A percentile compares a stretch with the other conserved stretches of the same genome.
These are phyloP conservation scores for Agrochola lota DNA, from an alignment of 2,888 invertebrate genomes.

Conservation along the genomic window DNA sequence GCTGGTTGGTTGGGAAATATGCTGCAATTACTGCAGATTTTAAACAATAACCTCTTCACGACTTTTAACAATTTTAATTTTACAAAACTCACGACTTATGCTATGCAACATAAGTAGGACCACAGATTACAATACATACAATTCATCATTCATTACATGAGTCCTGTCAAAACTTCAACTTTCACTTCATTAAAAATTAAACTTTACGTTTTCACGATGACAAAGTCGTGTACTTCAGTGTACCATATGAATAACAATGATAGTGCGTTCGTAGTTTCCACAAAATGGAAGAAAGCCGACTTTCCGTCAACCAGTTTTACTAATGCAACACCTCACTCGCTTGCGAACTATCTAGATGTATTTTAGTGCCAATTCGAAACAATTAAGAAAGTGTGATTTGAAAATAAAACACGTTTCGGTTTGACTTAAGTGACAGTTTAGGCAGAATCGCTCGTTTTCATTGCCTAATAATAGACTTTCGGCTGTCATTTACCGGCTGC, in stretches of 20 bases:
- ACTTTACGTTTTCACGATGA: slow-evolving; percentile 45
- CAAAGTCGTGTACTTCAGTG: slow-evolving; percentile 31
- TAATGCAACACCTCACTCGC: slow-evolving; percentile 63
- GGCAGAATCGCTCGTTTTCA: slow-evolving; percentile 19
- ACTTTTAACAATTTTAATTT: slow-evolving; percentile 4
- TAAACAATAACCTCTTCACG: slow-evolving; percentile 24
- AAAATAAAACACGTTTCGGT: slow-evolving; percentile 25
- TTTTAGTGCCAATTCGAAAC: slow-evolving; percentile 40
- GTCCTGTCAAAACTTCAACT: slow-evolving; percentile 50
- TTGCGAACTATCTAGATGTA: slow-evolving; percentile 51
- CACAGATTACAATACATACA: slow-evolving; percentile 24
- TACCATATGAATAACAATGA: slow-evolving; percentile 71
- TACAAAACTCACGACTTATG: slow-evolving; percentile 25
- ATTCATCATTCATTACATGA: slow-evolving; percentile 29
- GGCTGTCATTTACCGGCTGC: too few relatives aligned
- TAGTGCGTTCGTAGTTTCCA: slow-evolving; percentile 68
- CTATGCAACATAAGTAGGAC: not conserved
- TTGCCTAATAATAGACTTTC: not conserved
- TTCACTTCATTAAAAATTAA: slow-evolving; percentile 53
- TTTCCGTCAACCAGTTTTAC: slow-evolving; percentile 71
- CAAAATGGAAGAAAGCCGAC: slow-evolving; percentile 76
- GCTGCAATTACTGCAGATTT: slow-evolving; percentile 20
- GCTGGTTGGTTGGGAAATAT: slow-evolving; percentile 16
- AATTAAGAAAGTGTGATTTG: slow-evolving; percentile 41
- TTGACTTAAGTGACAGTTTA: slow-evolving; percentile 36